phyloP scores from a whole-genome alignment of 1,140 invertebrate genomes.

The Trichoplusia ni region DNA sequence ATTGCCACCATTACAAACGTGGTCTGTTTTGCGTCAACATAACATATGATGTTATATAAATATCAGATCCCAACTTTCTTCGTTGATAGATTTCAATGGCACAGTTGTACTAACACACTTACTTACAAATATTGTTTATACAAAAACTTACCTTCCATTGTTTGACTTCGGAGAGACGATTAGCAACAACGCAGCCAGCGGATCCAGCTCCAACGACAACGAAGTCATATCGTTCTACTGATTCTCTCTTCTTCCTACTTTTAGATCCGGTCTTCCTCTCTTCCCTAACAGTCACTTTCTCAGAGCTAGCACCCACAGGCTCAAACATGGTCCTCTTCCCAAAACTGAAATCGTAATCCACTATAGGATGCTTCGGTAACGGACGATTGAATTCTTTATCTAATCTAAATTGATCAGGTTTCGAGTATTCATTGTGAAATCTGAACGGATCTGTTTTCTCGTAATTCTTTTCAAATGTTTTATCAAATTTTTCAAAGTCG shows the following conservation, averaged over 20 bases:
- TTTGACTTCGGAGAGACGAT: conserved; percentile 71
- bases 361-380: neutral
- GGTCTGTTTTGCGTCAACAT: too few relatives aligned
- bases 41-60: too few relatives aligned
- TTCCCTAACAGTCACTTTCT: conserved; percentile 41
- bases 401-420: too few relatives aligned
- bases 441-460: neutral
- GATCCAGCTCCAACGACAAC: conserved; percentile 74
- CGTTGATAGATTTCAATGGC: too few relatives aligned
- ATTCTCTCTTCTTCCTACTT: conserved; percentile 41
- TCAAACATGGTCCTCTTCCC: conserved; percentile 42
- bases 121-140: neutral
- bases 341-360: conserved; percentile 47
- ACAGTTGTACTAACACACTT: too few relatives aligned
- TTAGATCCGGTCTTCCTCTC: conserved; percentile 24
- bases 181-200: conserved; percentile 70
- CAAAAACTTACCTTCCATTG: conserved; percentile 66
- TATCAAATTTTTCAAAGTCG: conserved; percentile 11
- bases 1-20: too few relatives aligned
- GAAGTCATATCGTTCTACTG: conserved; percentile 62
- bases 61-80: too few relatives aligned
- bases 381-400: neutral
- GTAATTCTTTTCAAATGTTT: neutral
- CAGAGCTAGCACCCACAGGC: conserved; percentile 44
- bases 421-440: too few relatives aligned